Evolutionary conservation across 2,888 invertebrate species (phyloP).

Genomic region (Caenorhabditis sulstoni): DNA sequence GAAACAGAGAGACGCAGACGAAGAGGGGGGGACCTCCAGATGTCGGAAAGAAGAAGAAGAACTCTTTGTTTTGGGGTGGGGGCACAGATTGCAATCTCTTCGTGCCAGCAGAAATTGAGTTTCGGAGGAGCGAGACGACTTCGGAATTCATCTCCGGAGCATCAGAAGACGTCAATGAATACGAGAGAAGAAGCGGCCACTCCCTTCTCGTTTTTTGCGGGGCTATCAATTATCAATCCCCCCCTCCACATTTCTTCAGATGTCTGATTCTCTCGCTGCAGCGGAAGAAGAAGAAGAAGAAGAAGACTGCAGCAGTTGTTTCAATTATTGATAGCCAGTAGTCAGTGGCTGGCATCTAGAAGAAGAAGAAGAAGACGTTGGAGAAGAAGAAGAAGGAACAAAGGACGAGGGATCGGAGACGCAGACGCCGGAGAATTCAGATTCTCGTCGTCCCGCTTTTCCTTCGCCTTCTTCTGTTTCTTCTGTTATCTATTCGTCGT

Average conservation of each 20-base stretch:
- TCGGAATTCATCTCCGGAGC: constrained; percentile 41
- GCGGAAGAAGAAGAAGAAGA: too few species aligned
- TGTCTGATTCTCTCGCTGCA: too few species aligned
- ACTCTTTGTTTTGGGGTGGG: constrained; percentile 20
- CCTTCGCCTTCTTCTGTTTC: not conserved
- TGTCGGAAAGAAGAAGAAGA: not conserved
- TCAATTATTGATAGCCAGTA: constrained; percentile 54
- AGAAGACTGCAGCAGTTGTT: constrained; percentile 18
- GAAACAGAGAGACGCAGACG: constrained; percentile 18
- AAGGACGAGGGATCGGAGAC: constrained; percentile 17
- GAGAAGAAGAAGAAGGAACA: constrained; percentile 28
- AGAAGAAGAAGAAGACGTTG: constrained; percentile 1
- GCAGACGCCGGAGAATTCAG: constrained; percentile 8
- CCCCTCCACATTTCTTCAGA: not conserved
- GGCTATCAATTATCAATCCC: constrained; percentile 52
- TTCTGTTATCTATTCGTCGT: too few species aligned
- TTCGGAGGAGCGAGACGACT: not conserved
- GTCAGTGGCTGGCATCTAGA: constrained; percentile 16
- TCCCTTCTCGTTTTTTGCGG: constrained; percentile 6
- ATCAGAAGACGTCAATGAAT: constrained; percentile 9
- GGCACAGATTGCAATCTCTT: too few species aligned
- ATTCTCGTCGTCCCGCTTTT: not conserved
- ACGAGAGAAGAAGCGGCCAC: constrained; percentile 1
- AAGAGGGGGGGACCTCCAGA: not conserved
- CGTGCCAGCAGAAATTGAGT: constrained; percentile 1